These are phyloP conservation scores for Crossaster papposus DNA, from an alignment of 53 echinoderm and acorn worm species.

Conservation along the genomic window DNA sequence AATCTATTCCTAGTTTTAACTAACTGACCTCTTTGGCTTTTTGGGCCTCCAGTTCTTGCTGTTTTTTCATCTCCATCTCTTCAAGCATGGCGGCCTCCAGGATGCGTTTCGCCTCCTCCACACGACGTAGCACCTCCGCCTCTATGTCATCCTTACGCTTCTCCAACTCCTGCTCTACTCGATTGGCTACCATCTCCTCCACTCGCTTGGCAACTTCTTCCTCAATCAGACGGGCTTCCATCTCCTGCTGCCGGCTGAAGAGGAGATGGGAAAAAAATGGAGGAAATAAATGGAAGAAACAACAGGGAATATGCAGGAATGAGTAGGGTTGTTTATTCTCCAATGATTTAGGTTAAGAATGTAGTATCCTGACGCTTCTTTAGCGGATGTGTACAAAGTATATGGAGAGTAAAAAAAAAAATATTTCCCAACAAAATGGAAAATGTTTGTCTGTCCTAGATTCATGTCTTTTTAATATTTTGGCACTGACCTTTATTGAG, in stretches of 20 bases:
- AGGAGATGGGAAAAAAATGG: background rate
- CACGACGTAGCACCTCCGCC: constrained; percentile 87
- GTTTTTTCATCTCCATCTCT: constrained; percentile 84
- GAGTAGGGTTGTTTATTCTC: no score
- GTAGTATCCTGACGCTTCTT: no score
- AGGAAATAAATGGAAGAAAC: background rate
- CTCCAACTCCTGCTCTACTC: constrained; percentile 91
- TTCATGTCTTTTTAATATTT: no score
- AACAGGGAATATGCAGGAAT: background rate
- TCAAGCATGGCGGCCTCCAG: constrained; percentile 92
- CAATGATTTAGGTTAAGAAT: no score
- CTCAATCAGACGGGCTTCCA: constrained; percentile 88
- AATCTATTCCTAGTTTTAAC: background rate
- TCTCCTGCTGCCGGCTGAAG: constrained; percentile 87
- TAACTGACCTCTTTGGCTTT: constrained; percentile 82
- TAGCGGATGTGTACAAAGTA: no score
- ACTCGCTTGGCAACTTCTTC: constrained; percentile 92
- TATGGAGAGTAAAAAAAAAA: no score
- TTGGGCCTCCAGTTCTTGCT: constrained; percentile 82
- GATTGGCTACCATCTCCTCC: constrained; percentile 92
- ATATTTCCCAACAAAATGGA: no score
- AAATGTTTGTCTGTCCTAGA: no score
- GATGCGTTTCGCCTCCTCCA: constrained; percentile 89
- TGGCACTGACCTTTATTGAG: no score
- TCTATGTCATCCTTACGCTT: constrained; percentile 95